Conservation (phyloP, 2,888 invertebrate species). For the Pseudococcus longispinus region DNA sequence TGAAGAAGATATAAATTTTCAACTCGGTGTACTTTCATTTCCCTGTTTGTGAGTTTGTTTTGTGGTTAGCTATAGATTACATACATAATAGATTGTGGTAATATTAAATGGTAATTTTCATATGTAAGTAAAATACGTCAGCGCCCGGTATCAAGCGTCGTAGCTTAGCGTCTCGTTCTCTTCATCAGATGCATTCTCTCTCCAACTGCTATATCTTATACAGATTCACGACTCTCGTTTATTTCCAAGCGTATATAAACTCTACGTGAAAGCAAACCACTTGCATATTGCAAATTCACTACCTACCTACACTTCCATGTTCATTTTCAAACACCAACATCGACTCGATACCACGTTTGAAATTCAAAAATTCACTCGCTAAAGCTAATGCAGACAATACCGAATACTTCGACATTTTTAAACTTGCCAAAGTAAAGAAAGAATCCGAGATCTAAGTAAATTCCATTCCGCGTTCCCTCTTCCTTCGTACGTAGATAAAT, state of each 20-base stretch:
- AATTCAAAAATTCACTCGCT: background rate
- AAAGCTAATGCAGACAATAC: background rate
- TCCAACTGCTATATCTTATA: background rate
- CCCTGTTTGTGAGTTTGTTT: constrained; percentile 31
- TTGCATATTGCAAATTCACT: constrained; percentile 3
- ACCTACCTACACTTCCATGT: background rate
- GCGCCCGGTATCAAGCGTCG: background rate
- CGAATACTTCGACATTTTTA: background rate
- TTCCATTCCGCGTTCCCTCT: background rate
- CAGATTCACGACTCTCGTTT: background rate
- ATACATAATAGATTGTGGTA: constrained; percentile 31
- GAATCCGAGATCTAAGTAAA: constrained; percentile 12
- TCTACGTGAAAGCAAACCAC: background rate
- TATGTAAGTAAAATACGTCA: constrained; percentile 26
- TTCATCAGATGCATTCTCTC: background rate
- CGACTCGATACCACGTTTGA: too few species aligned
- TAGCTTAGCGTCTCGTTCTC: background rate
- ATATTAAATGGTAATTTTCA: constrained; percentile 34
- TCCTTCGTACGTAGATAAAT: background rate
- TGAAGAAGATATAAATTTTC: constrained; percentile 48
- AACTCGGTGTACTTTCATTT: constrained; percentile 19
- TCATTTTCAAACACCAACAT: background rate
- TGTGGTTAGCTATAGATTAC: constrained; percentile 31
- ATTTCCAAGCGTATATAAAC: background rate
- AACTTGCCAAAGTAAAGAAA: constrained; percentile 4